Conservation (phyloP, 1,140 invertebrate genomes). For the Drosophila nigromelanica region DNA sequence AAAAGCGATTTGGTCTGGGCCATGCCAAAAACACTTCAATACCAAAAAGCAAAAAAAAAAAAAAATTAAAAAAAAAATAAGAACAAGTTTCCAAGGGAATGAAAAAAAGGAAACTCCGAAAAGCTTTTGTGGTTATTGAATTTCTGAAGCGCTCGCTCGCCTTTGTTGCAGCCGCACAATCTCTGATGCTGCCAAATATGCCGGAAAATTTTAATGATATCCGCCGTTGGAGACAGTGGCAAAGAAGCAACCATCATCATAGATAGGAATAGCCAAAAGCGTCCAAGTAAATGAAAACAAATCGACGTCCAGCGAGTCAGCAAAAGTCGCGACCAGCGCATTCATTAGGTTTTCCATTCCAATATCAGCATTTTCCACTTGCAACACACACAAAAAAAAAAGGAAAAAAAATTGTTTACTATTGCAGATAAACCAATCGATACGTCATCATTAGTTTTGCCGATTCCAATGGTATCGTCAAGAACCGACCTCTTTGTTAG, state of each 20-base stretch:
- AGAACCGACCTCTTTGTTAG: conserved; percentile 7
- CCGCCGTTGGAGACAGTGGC: conserved; percentile 37
- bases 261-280: conserved; percentile 6
- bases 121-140: conserved; percentile 71
- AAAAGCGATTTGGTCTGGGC: conserved; percentile 56
- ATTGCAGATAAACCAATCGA: conserved; percentile 51
- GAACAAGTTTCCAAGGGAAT: conserved; percentile 32
- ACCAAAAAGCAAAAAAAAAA: conserved; percentile 35
- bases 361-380: conserved; percentile 13
- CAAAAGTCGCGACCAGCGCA: conserved; percentile 59
- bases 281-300: conserved; percentile 61
- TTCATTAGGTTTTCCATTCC: conserved; percentile 46
- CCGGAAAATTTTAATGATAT: conserved; percentile 78
- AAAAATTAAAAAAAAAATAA: not conserved
- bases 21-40: conserved; percentile 14
- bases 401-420: too few species aligned
- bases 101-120: conserved; percentile 44
- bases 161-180: conserved; percentile 37
- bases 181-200: conserved; percentile 63
- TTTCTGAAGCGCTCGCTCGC: conserved; percentile 37
- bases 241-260: not conserved
- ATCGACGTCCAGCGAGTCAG: conserved; percentile 54
- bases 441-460: conserved; percentile 65
- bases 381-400: not conserved
- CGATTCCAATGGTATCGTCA: conserved; percentile 16